Evolutionary conservation across 2,888 invertebrate species (phyloP).

Genomic region (Pteria penguin): DNA sequence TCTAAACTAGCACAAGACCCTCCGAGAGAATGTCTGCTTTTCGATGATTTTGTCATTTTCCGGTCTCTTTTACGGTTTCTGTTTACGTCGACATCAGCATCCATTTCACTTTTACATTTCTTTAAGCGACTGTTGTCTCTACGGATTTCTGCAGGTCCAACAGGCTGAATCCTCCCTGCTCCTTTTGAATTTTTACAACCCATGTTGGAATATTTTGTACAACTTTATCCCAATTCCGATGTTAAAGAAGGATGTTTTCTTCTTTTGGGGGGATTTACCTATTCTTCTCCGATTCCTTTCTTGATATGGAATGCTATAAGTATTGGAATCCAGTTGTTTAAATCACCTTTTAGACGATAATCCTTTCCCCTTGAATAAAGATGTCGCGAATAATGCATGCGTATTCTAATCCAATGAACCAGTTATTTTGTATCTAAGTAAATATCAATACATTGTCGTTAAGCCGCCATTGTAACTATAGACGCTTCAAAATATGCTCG

Average conservation of each 20-base stretch:
- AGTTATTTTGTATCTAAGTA: slow-evolving; percentile 7
- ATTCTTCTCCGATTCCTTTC: background rate
- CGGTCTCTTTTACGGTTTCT: slow-evolving; percentile 46
- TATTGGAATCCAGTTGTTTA: background rate
- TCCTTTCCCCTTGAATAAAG: background rate
- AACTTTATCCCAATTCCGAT: no score
- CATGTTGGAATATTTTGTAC: slow-evolving; percentile 51
- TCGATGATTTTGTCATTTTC: slow-evolving; percentile 47
- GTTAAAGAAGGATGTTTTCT: no score
- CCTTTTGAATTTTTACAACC: slow-evolving; percentile 70
- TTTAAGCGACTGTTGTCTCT: slow-evolving; percentile 50
- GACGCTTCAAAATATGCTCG: slow-evolving; percentile 14
- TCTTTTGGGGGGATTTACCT: no score
- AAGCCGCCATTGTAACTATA: slow-evolving; percentile 32
- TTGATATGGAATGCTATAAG: background rate
- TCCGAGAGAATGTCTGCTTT: slow-evolving; percentile 47
- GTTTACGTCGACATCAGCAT: slow-evolving; percentile 55
- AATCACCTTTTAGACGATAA: background rate
- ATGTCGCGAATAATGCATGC: background rate
- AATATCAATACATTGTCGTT: slow-evolving; percentile 16
- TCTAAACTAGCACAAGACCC: slow-evolving; percentile 58
- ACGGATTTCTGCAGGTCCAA: slow-evolving; percentile 49
- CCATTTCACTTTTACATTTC: slow-evolving; percentile 51
- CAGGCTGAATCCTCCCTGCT: slow-evolving; percentile 65
- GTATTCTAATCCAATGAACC: slow-evolving; percentile 9